Conservation (phyloP, 2,888 invertebrate genomes). For the Leptinotarsa peninsularis region DNA sequence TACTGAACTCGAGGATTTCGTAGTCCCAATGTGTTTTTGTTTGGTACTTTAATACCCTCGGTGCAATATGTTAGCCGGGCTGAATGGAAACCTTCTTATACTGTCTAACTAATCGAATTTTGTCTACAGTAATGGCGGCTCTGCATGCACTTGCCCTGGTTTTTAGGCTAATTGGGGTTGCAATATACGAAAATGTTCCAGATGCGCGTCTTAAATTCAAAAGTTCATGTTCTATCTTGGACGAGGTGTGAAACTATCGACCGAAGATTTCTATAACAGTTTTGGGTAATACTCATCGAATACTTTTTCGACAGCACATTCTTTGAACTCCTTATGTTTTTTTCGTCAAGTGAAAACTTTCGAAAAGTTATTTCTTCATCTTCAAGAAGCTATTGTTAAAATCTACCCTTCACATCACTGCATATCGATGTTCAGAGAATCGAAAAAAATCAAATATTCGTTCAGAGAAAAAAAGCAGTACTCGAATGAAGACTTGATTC, state of each 20-base stretch:
- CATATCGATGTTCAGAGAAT: too few species aligned
- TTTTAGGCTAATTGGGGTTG: constrained; percentile 14
- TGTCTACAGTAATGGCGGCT: constrained; percentile 21
- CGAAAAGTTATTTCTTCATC: too few species aligned
- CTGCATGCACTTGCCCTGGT: constrained; percentile 26
- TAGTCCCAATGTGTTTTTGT: constrained; percentile 47
- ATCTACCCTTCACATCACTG: too few species aligned
- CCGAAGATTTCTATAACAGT: too few species aligned
- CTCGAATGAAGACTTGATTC: too few species aligned
- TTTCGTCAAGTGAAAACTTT: too few species aligned
- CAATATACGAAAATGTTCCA: not conserved
- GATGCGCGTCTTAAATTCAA: not conserved
- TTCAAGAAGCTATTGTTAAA: too few species aligned
- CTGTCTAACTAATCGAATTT: constrained; percentile 30
- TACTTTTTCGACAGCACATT: too few species aligned
- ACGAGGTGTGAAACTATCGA: not conserved
- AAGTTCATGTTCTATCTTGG: not conserved
- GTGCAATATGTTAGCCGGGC: constrained; percentile 27
- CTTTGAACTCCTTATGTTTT: too few species aligned
- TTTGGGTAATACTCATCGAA: too few species aligned
- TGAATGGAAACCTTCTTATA: constrained; percentile 31
- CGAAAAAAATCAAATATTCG: too few species aligned
- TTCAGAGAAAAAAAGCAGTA: too few species aligned
- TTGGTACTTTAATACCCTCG: constrained; percentile 32
- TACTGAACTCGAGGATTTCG: constrained; percentile 46